phyloP scores from a whole-genome alignment of 2,113 vertebrate species.

The Gobiocypris rarus region DNA sequence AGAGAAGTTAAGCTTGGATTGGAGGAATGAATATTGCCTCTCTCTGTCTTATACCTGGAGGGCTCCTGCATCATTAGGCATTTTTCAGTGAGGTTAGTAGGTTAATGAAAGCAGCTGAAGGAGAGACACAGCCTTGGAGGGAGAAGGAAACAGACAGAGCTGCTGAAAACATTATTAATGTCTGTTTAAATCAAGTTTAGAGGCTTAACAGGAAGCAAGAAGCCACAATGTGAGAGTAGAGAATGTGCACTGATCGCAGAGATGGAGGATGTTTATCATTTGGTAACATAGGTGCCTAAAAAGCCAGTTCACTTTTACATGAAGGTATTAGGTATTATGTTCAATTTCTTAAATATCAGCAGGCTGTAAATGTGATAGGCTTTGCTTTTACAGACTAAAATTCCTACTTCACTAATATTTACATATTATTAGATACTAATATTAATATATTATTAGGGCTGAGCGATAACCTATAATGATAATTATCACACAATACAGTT shows the following conservation, averaged over 20 bases:
- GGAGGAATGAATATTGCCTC: not conserved
- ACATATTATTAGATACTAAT: not conserved
- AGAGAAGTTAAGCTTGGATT: constrained; percentile 5
- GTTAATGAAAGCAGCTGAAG: constrained; percentile 8
- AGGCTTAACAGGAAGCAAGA: not conserved
- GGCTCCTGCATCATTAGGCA: constrained; percentile 1
- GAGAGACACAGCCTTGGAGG: constrained; percentile 7
- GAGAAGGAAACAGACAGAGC: constrained; percentile 2
- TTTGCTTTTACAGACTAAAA: not conserved
- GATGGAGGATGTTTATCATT: not conserved
- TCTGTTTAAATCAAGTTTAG: constrained; percentile 23
- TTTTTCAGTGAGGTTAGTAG: constrained; percentile 1
- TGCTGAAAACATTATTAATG: not conserved
- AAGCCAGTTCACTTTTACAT: too few relatives aligned
- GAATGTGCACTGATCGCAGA: not conserved
- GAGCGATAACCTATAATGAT: too few relatives aligned
- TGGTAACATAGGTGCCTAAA: not conserved
- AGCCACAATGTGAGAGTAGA: not conserved
- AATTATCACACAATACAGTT: too few relatives aligned
- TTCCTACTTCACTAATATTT: not conserved
- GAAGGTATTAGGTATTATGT: too few relatives aligned
- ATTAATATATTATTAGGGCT: too few relatives aligned
- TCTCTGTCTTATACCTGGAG: not conserved
- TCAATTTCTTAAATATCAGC: too few relatives aligned
- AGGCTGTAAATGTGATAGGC: not conserved